A percentile compares a stretch with the other conserved stretches of the same genome.
These are phyloP conservation scores for Chiroxiphia lanceolata DNA, from an alignment of 2,797 vertebrate genomes.

Conservation along the genomic window DNA sequence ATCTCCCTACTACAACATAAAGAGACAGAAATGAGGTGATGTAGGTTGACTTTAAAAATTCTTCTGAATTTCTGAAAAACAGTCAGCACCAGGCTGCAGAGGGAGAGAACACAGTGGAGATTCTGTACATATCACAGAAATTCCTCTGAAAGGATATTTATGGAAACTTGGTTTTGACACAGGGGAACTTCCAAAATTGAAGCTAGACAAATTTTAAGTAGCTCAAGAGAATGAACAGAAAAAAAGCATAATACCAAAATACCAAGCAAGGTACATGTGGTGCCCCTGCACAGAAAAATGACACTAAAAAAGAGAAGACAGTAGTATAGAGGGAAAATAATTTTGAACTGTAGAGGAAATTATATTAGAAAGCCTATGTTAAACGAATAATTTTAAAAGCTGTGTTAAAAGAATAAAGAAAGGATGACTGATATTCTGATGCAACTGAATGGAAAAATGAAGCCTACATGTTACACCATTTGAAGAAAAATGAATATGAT, in stretches of 20 bases:
- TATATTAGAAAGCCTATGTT: neutral
- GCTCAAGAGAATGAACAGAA: neutral
- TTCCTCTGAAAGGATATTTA: neutral
- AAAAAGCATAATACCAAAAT: neutral
- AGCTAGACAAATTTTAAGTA: neutral
- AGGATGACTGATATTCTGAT: neutral
- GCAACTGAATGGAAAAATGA: neutral
- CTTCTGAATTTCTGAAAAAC: neutral
- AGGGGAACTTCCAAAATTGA: neutral
- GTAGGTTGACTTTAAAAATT: neutral
- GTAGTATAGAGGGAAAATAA: neutral
- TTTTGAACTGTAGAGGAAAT: neutral
- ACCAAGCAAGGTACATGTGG: neutral
- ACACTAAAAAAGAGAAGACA: neutral
- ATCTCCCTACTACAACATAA: neutral
- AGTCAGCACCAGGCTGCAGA: neutral
- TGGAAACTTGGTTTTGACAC: neutral
- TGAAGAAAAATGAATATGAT: neutral
- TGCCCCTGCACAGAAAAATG: neutral
- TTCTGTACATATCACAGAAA: neutral
- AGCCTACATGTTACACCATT: fast-evolving
- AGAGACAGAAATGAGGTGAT: neutral
- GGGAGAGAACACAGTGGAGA: neutral
- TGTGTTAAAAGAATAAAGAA: neutral
- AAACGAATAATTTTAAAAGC: neutral